Evolutionary conservation across 2,797 vertebrate genomes (phyloP), one percentile per base, ranked within the genome.

Genomic region (Pseudochromis fuscus): DNA sequence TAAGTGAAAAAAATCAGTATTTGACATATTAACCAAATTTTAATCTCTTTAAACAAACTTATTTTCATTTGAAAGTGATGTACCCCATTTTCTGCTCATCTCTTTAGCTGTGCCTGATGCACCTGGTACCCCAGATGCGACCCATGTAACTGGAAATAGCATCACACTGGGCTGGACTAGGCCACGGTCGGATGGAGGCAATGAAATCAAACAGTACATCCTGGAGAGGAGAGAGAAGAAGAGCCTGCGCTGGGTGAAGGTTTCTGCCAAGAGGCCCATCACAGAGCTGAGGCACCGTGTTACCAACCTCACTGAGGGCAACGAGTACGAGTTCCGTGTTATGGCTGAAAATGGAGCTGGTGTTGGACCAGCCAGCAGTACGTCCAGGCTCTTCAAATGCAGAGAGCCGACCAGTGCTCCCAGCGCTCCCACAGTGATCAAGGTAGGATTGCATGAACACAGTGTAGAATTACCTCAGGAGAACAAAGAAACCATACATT

Each of bases 191-290:
- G 97, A 99, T 72, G 98, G 98, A 51, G 98, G 98, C 82, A 98
- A 95, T 4, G 98, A 99, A 89, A 99, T 99, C 79, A 96, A 96
- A 40, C 95, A 96, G 4, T 99, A 99, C 68, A 97, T 99, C 87
- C 93, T 99, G 35, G 98, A 99, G 91, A 96, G 98, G 62, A 94
- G 98, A 90, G 98, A 99, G 91, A 99, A 99, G 90, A 99, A 98
- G 91, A 99, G 98, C 74, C 93, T 98, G 55, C 93, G 92, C 58
- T 99, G 98, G 98, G 91, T 99, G 31, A 99, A 97, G 90, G 98
- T 99, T 51, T 96, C 94, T 60, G 96, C 97, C 77, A 99, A 99
- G 87, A 95, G 97, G 65, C 90, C 97, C 21, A 98, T 99, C 88
- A 94, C 95, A 28, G 98, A 99, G 87, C 95, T 96, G 5, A 95